Conservation (phyloP, 1,140 invertebrate genomes). For the Protaetia brevitarsis region DNA sequence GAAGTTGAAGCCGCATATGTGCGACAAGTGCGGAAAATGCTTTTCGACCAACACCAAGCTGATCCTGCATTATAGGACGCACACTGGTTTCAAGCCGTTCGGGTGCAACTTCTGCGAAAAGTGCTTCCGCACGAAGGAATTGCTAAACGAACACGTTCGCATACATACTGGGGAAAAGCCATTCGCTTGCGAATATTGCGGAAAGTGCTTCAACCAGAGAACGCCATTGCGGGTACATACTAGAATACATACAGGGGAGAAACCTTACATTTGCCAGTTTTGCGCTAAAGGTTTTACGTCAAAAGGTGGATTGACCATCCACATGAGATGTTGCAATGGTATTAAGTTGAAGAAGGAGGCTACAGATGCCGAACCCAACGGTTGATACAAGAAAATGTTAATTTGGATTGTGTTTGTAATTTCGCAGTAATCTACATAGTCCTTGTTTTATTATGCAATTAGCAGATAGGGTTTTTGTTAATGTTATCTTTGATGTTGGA, state of each 20-base stretch:
- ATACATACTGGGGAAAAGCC: slow-evolving; percentile 41
- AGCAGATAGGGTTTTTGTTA: too few relatives aligned
- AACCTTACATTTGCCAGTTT: slow-evolving; percentile 69
- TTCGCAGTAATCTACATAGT: too few relatives aligned
- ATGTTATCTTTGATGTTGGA: too few relatives aligned
- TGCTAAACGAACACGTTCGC: slow-evolving; percentile 48
- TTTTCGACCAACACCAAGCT: slow-evolving; percentile 23
- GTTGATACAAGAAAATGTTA: too few relatives aligned
- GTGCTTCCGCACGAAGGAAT: slow-evolving; percentile 53
- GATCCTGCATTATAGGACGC: slow-evolving; percentile 14
- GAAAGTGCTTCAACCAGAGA: slow-evolving; percentile 35
- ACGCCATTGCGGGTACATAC: slow-evolving; percentile 40
- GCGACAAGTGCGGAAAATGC: slow-evolving; percentile 27
- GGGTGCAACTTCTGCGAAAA: slow-evolving; percentile 59
- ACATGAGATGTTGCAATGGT: slow-evolving; percentile 55
- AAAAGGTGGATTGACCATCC: slow-evolving; percentile 30
- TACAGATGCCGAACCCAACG: too few relatives aligned
- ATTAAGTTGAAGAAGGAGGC: background rate
- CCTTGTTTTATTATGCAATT: too few relatives aligned
- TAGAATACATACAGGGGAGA: slow-evolving; percentile 55
- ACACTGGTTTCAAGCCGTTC: slow-evolving; percentile 48
- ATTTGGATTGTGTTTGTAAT: too few relatives aligned
- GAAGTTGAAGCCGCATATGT: slow-evolving; percentile 6
- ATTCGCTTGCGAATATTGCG: slow-evolving; percentile 36
- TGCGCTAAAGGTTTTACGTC: slow-evolving; percentile 61